Conservation (phyloP, 2,797 vertebrate genomes). For the Enteromius trimaculatus region DNA sequence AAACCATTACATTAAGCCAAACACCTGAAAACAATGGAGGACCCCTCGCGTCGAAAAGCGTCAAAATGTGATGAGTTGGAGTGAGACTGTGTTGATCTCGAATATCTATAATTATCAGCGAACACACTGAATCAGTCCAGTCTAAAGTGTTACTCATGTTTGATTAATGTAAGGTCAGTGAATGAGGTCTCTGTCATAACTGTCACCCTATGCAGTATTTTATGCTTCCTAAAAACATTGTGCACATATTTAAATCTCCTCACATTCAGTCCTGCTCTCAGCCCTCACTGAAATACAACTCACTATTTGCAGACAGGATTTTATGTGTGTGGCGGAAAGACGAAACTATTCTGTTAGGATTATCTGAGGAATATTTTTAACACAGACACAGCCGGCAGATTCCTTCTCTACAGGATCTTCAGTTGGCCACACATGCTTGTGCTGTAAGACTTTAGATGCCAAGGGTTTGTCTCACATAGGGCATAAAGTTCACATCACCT, state of each 20-base stretch:
- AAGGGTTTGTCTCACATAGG: constrained; percentile 13
- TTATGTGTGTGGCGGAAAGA: not conserved
- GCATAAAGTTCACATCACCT: constrained; percentile 27
- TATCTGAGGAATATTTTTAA: constrained; percentile 51
- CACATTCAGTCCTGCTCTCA: constrained; percentile 60
- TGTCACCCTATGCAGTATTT: constrained; percentile 65
- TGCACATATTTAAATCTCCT: constrained; percentile 70
- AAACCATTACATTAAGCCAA: no score
- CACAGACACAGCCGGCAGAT: constrained; percentile 44
- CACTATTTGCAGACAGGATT: constrained; percentile 42
- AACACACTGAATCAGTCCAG: not conserved
- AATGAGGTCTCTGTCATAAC: constrained; percentile 51
- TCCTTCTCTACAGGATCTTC: constrained; percentile 41
- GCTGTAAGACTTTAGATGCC: constrained; percentile 11
- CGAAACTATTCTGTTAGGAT: constrained; percentile 46
- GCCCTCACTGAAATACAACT: constrained; percentile 60
- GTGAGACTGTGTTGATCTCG: no score
- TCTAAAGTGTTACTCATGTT: not conserved
- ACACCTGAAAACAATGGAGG: no score
- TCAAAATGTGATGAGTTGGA: no score
- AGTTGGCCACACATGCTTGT: constrained; percentile 51
- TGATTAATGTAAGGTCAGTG: constrained; percentile 55
- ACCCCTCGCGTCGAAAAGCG: no score
- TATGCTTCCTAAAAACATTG: constrained; percentile 45
- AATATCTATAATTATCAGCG: not conserved